Evolutionary conservation across 2,797 vertebrate genomes (phyloP).

Genomic region (Anguilla obscura): DNA sequence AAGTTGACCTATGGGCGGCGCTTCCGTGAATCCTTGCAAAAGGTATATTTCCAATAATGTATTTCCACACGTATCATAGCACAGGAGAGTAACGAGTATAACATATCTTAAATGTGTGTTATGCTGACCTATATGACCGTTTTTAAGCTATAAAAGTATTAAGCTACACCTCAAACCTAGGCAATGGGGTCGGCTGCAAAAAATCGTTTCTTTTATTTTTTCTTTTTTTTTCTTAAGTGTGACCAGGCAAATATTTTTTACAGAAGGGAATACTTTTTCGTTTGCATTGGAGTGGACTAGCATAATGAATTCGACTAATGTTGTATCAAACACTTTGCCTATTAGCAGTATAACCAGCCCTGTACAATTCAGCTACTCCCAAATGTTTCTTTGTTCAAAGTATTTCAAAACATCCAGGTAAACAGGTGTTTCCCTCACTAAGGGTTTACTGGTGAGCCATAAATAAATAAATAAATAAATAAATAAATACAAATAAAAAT

Average conservation of each 20-base stretch:
- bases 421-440: not conserved
- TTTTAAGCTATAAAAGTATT: not conserved
- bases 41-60: not conserved
- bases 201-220: not conserved
- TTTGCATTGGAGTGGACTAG: not conserved
- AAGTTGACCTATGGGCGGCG: not conserved
- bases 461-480: not conserved
- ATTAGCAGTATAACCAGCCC: not conserved
- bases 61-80: not conserved
- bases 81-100: not conserved
- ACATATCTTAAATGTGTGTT: not conserved
- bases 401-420: not conserved
- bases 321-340: not conserved
- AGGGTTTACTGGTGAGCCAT: not conserved
- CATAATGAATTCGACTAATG: not conserved
- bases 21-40: not conserved
- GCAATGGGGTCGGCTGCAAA: not conserved
- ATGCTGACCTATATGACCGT: not conserved
- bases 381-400: not conserved
- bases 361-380: not conserved
- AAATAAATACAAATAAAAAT: too few relatives aligned
- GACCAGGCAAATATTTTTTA: not conserved
- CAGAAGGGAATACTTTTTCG: not conserved
- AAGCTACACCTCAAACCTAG: not conserved
- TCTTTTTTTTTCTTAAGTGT: not conserved